Percentiles rank a stretch among this genome's conserved stretches.
These are phyloP conservation scores for Apeira syringaria DNA, from an alignment of 2,888 invertebrate species.

Conservation along the genomic window DNA sequence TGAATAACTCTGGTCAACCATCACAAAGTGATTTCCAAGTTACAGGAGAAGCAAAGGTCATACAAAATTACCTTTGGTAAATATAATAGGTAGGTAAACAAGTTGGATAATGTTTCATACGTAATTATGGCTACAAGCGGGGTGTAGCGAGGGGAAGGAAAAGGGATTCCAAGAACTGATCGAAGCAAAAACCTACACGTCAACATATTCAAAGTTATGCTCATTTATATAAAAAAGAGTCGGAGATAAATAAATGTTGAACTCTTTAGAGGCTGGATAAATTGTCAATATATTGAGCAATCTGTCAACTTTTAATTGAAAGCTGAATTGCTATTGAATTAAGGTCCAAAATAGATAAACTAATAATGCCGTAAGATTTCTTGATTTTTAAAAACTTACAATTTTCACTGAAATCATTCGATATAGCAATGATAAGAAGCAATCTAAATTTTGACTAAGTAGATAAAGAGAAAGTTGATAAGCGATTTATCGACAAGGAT, in stretches of 20 bases:
- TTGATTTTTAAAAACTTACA: not conserved
- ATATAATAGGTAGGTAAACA: conserved; percentile 13
- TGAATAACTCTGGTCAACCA: too few relatives aligned
- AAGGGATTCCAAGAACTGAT: conserved; percentile 16
- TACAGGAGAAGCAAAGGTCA: not conserved
- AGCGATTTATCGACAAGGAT: not conserved
- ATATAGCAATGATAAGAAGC: not conserved
- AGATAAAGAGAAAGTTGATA: conserved; percentile 18
- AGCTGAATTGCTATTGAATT: too few relatives aligned
- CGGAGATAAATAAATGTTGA: not conserved
- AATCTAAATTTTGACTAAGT: conserved; percentile 20
- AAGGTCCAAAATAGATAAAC: not conserved
- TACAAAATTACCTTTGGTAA: not conserved
- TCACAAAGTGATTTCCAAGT: too few relatives aligned
- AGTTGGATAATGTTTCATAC: conserved; percentile 6
- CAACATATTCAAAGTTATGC: conserved; percentile 9
- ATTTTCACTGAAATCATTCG: not conserved
- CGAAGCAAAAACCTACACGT: conserved; percentile 13
- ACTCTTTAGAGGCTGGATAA: too few relatives aligned
- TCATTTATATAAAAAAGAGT: conserved; percentile 22
- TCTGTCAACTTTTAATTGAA: too few relatives aligned
- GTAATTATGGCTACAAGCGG: not conserved
- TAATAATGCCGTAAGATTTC: conserved; percentile 12
- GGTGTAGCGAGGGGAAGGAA: conserved; percentile 14
- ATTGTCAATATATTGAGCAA: too few relatives aligned